Evolutionary conservation across 2,888 invertebrate species (phyloP).

Genomic region (Pyrrhosoma nymphula): DNA sequence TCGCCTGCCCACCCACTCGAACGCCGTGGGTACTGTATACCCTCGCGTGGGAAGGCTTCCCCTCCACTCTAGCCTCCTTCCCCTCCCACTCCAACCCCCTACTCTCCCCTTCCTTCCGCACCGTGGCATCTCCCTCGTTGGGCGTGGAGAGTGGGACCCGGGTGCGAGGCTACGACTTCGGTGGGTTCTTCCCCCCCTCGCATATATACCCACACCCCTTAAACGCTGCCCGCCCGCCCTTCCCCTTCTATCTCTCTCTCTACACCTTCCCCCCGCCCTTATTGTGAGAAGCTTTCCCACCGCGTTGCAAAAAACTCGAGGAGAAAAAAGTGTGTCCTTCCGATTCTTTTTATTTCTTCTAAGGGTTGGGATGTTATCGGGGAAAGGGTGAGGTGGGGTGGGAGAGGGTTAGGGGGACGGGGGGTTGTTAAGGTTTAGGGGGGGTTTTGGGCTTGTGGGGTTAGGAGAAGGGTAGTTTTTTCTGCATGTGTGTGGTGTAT

Average conservation of each 20-base stretch:
- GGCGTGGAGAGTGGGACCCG: constrained; percentile 58
- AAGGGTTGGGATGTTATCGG: neutral
- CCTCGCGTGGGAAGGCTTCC: constrained; percentile 63
- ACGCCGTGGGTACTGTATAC: constrained; percentile 45
- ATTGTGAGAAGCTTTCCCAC: constrained; percentile 58
- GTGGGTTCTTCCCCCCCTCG: constrained; percentile 22
- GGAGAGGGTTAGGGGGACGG: neutral
- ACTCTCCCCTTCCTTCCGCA: neutral
- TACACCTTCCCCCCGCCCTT: neutral
- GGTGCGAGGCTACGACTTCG: constrained; percentile 49
- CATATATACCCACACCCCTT: neutral
- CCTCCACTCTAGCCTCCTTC: neutral
- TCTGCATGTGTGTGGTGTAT: neutral
- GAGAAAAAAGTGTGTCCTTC: neutral
- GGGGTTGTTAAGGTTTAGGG: neutral
- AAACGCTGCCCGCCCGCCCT: no score
- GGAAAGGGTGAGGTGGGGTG: neutral
- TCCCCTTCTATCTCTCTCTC: neutral
- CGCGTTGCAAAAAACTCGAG: neutral
- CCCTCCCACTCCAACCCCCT: neutral
- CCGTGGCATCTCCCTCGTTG: constrained; percentile 36
- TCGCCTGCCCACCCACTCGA: constrained; percentile 50
- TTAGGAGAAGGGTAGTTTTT: neutral
- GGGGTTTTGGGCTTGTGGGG: neutral
- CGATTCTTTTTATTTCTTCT: neutral